Percentiles rank a stretch among this genome's conserved stretches.
Evolutionary conservation across 2,113 vertebrate genomes (phyloP).

Genomic region (sheep (Ovis aries)): DNA sequence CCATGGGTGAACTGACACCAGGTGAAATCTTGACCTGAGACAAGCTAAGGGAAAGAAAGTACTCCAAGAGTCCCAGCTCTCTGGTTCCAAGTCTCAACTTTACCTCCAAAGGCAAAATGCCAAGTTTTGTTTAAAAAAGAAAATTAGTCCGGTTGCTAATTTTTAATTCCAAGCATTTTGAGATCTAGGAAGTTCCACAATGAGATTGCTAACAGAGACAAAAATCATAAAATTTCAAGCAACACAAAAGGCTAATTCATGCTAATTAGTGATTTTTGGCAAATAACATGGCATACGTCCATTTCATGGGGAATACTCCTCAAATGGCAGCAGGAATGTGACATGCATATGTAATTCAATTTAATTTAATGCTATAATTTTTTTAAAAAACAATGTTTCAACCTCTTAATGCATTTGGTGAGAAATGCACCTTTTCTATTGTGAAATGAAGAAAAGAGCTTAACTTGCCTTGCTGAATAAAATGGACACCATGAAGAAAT

Average conservation of each 20-base stretch:
- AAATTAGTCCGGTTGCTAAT: neutral
- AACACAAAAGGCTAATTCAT: neutral
- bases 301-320: neutral
- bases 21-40: neutral
- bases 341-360: neutral
- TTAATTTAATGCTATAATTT: neutral
- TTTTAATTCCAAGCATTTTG: neutral
- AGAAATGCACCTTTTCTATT: fast-evolving
- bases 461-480: constrained; percentile 93
- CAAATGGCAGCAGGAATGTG: neutral
- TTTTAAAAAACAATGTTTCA: neutral
- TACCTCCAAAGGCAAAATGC: neutral
- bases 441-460: neutral
- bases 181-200: neutral
- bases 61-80: neutral
- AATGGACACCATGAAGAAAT: constrained; percentile 97
- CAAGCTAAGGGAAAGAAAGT: neutral
- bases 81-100: neutral
- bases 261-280: neutral
- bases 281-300: neutral
- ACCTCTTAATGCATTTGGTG: no score
- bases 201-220: neutral
- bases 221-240: neutral
- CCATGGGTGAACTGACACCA: neutral
- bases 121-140: neutral